Conservation (phyloP, 2,797 vertebrate genomes). For the Heteromormyrus szaboi region DNA sequence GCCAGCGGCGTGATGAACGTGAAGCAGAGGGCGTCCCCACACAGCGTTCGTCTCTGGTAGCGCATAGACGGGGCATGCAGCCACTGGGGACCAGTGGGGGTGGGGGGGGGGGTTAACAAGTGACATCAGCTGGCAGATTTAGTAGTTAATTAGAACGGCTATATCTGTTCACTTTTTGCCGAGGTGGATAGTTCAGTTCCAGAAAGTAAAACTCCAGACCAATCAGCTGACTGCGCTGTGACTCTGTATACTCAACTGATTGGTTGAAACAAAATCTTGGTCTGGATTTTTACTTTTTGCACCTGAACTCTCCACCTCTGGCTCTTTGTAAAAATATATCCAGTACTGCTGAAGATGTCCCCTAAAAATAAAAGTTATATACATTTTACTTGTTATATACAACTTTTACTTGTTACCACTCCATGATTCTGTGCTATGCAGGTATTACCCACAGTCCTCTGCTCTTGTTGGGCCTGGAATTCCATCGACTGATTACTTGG, state of each 20-base stretch:
- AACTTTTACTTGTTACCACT: background rate
- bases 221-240: background rate
- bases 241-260: background rate
- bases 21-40: conserved; percentile 54
- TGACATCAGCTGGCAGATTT: background rate
- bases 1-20: conserved; percentile 61
- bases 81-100: conserved; percentile 45
- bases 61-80: conserved; percentile 47
- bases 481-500: conserved; percentile 41
- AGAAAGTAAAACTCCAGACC: background rate
- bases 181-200: background rate
- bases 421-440: background rate
- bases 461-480: conserved; percentile 26
- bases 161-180: background rate
- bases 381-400: too few relatives aligned
- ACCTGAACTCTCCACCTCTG: background rate
- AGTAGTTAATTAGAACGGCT: background rate
- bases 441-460: background rate
- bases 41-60: conserved; percentile 54
- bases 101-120: background rate
- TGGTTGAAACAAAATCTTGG: background rate
- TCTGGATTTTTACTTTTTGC: background rate
- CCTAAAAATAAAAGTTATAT: background rate
- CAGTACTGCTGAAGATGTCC: background rate
- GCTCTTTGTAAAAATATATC: background rate